A percentile compares a stretch with the other conserved stretches of the same genome.
Evolutionary conservation across 1,140 invertebrate genomes (phyloP).

Genomic region (Sesamia nonagrioides): DNA sequence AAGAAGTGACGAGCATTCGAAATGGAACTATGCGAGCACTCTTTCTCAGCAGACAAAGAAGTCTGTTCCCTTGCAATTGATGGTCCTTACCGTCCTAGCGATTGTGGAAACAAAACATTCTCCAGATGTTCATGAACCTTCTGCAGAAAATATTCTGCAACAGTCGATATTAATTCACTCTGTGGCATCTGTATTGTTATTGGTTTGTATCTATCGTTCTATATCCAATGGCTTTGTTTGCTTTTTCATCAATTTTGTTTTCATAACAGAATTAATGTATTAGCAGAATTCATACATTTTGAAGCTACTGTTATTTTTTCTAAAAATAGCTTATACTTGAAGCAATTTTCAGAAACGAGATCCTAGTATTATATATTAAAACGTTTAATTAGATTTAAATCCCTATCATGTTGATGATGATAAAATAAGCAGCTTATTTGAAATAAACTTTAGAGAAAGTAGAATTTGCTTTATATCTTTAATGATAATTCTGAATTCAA

Average conservation of each 20-base stretch:
- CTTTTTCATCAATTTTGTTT: constrained; percentile 16
- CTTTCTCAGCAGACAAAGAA: constrained; percentile 46
- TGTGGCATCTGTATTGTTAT: constrained; percentile 42
- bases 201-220: constrained; percentile 36
- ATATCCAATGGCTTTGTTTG: neutral
- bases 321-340: neutral
- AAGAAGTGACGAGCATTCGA: constrained; percentile 40
- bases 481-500: constrained; percentile 45
- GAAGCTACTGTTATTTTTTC: neutral
- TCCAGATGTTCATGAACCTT: constrained; percentile 40
- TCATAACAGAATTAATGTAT: constrained; percentile 18
- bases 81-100: constrained; percentile 35
- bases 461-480: constrained; percentile 41
- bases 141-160: constrained; percentile 43
- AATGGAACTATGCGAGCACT: constrained; percentile 33
- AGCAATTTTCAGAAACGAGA: neutral
- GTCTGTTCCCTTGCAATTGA: constrained; percentile 42
- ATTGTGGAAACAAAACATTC: constrained; percentile 46
- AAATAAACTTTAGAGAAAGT: constrained; percentile 39
- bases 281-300: neutral
- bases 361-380: neutral
- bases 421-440: constrained; percentile 32
- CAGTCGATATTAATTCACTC: constrained; percentile 45
- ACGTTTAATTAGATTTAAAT: constrained; percentile 16
- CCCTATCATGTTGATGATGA: constrained; percentile 19